phyloP scores from a whole-genome alignment of 2,797 vertebrate genomes.

The Silurus aristotelis region DNA sequence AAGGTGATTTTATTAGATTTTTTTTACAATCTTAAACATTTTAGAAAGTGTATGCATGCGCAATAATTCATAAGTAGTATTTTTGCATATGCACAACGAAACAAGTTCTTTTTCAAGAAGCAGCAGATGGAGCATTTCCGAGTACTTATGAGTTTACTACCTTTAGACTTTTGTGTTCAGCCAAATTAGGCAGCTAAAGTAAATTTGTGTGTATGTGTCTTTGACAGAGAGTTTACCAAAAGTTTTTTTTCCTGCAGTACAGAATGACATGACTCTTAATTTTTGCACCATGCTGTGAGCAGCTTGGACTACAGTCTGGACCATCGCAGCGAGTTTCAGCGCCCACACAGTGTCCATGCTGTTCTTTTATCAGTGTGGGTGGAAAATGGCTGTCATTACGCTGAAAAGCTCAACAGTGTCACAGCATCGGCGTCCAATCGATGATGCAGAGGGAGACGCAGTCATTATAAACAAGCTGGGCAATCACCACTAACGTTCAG shows the following conservation, averaged over 20 bases:
- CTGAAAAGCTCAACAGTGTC: slow-evolving; percentile 43
- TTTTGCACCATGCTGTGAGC: slow-evolving; percentile 17
- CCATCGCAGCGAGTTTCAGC: neutral
- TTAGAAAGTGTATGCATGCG: neutral
- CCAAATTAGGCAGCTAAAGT: neutral
- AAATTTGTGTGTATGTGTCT: neutral
- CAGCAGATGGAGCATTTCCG: neutral
- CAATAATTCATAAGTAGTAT: neutral
- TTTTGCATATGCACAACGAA: slow-evolving; percentile 16
- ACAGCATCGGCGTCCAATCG: slow-evolving; percentile 22
- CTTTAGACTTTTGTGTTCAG: neutral
- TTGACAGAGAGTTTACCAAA: neutral
- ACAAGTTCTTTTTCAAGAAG: neutral
- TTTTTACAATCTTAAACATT: neutral
- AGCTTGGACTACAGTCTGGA: slow-evolving; percentile 15
- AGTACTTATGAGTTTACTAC: slow-evolving; percentile 31
- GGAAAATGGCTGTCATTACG: slow-evolving; percentile 41
- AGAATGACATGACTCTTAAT: neutral
- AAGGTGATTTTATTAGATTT: neutral
- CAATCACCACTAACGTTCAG: slow-evolving; percentile 27
- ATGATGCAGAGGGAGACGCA: slow-evolving; percentile 37
- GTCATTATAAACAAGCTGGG: slow-evolving; percentile 23
- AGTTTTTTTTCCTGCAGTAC: neutral
- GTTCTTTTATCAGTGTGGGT: slow-evolving; percentile 23
- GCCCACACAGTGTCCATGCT: slow-evolving; percentile 13